Evolutionary conservation across 2,888 invertebrate genomes (phyloP).

Genomic region (Philaethria dido): DNA sequence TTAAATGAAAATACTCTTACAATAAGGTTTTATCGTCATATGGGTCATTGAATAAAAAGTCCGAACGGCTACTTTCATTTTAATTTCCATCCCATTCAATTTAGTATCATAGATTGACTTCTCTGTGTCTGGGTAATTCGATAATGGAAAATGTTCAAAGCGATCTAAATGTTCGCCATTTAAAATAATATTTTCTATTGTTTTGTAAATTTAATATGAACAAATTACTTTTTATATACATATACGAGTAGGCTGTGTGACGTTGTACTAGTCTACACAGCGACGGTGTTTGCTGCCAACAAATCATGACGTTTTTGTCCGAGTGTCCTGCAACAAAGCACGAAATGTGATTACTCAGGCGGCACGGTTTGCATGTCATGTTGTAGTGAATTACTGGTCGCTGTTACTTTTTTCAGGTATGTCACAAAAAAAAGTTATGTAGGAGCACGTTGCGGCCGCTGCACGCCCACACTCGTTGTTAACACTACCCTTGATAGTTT

Average conservation of each 20-base stretch:
- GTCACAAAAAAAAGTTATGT: slow-evolving; percentile 66
- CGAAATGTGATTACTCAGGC: slow-evolving; percentile 78
- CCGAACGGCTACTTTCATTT: slow-evolving; percentile 44
- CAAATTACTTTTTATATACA: background rate
- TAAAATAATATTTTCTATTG: background rate
- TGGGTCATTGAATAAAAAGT: slow-evolving; percentile 44
- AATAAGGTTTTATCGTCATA: slow-evolving; percentile 44
- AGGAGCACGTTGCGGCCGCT: slow-evolving; percentile 57
- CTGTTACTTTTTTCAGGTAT: slow-evolving; percentile 63
- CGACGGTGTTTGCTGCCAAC: slow-evolving; percentile 46
- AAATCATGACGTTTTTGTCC: slow-evolving; percentile 71
- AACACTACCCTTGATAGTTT: slow-evolving; percentile 52
- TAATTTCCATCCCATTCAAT: slow-evolving; percentile 42
- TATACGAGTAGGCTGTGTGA: background rate
- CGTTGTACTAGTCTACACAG: slow-evolving; percentile 23
- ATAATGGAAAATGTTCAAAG: slow-evolving; percentile 34
- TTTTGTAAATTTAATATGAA: background rate
- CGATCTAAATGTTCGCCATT: slow-evolving; percentile 19
- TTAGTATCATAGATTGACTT: slow-evolving; percentile 40
- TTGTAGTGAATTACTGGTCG: slow-evolving; percentile 68
- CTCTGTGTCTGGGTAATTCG: slow-evolving; percentile 33
- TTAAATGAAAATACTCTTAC: slow-evolving; percentile 41
- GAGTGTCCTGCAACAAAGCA: slow-evolving; percentile 67
- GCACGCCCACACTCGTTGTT: slow-evolving; percentile 68
- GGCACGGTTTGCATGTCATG: slow-evolving; percentile 71